Conservation (phyloP, 2,113 vertebrate genomes). For the Harpagus bidentatus region DNA sequence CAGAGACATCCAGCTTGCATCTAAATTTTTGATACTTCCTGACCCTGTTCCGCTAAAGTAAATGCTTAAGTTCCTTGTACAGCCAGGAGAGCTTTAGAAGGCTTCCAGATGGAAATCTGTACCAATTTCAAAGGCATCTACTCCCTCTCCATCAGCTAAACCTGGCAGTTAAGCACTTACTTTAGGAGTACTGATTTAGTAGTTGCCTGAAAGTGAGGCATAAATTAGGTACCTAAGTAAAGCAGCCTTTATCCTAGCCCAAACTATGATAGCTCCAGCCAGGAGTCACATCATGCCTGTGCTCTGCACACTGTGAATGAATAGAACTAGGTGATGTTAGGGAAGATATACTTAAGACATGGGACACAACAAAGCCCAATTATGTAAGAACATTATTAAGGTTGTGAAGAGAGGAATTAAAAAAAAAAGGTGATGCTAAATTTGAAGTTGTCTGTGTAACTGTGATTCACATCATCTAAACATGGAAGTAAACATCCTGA, state of each 20-base stretch:
- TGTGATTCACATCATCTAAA: neutral
- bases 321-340: neutral
- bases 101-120: neutral
- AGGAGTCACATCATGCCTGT: neutral
- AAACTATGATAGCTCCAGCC: neutral
- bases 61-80: neutral
- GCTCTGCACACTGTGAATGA: neutral
- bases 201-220: neutral
- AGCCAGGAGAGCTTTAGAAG: neutral
- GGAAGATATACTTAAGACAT: neutral
- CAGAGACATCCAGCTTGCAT: neutral
- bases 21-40: neutral
- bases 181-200: neutral
- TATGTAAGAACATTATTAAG: neutral
- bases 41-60: fast-evolving
- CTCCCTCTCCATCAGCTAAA: neutral
- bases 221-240: neutral
- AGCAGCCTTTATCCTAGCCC: neutral
- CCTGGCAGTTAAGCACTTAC: neutral
- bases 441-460: neutral
- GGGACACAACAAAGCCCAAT: neutral
- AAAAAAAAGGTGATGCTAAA: neutral
- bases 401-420: neutral
- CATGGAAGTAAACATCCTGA: neutral
- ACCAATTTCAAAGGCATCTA: neutral